These are phyloP conservation scores for Falco punctatus DNA, from an alignment of 2,113 vertebrate genomes.

Conservation along the genomic window DNA sequence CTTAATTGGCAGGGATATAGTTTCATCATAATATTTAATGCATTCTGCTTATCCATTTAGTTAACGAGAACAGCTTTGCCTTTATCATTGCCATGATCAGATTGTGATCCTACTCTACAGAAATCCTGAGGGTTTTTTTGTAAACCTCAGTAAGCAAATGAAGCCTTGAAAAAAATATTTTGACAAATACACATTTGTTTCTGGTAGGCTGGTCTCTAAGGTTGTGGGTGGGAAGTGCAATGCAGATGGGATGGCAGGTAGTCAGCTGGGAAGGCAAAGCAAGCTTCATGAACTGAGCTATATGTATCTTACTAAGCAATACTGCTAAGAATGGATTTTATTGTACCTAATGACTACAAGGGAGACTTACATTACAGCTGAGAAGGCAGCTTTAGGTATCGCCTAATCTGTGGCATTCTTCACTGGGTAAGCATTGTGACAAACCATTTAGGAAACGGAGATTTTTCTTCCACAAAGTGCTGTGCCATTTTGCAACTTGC, in stretches of 20 bases:
- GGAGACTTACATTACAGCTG: not conserved
- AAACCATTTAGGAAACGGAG: not conserved
- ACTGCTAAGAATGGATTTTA: not conserved
- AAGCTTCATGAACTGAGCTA: not conserved
- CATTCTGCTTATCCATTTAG: not conserved
- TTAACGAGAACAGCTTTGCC: conserved; percentile 2
- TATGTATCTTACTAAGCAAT: not conserved
- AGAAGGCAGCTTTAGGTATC: too few relatives aligned
- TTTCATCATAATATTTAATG: not conserved
- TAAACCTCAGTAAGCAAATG: not conserved
- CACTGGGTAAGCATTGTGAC: not conserved
- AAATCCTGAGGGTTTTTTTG: not conserved
- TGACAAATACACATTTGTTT: not conserved
- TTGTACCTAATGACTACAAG: not conserved
- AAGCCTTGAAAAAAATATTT: not conserved
- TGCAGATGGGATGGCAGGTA: not conserved
- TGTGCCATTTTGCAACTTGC: not conserved
- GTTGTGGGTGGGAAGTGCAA: not conserved
- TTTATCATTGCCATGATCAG: not conserved
- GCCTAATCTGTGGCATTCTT: not conserved
- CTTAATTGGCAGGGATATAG: not conserved
- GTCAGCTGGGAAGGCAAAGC: not conserved
- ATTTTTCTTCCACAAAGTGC: not conserved
- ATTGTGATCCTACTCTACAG: not conserved
- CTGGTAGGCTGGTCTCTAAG: not conserved